Percentiles rank a stretch among this genome's conserved stretches.
phyloP scores from a whole-genome alignment of 2,113 vertebrate species.

The Dryoscopus gambensis region DNA sequence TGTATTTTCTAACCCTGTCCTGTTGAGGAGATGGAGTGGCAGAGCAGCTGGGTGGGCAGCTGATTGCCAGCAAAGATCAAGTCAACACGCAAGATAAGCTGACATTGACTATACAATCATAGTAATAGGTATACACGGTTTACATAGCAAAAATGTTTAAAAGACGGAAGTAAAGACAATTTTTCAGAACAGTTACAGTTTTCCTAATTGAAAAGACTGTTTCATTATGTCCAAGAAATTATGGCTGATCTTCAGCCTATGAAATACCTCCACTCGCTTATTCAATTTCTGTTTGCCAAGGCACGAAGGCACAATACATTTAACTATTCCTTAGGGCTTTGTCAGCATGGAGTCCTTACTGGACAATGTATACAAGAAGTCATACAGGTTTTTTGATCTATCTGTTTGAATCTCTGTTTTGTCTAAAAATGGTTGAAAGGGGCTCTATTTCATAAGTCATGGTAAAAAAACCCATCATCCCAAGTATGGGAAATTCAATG shows the following conservation, averaged over 20 bases:
- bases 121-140: background rate
- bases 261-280: background rate
- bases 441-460: background rate
- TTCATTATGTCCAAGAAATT: background rate
- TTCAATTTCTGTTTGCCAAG: background rate
- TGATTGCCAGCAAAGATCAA: background rate
- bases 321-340: background rate
- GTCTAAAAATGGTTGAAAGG: background rate
- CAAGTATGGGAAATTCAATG: background rate
- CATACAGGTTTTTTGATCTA: background rate
- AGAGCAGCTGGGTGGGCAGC: background rate
- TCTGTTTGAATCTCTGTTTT: background rate
- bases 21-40: background rate
- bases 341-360: background rate
- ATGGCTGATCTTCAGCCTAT: background rate
- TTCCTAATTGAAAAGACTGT: background rate
- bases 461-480: background rate
- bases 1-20: background rate
- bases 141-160: background rate
- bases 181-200: background rate
- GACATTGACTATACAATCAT: background rate
- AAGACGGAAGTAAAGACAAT: background rate
- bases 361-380: background rate
- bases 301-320: background rate
- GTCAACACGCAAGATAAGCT: background rate